Evolutionary conservation across 2,888 invertebrate genomes (phyloP), one percentile per base, ranked within the genome.

Genomic region (Mythimna albipuncta): DNA sequence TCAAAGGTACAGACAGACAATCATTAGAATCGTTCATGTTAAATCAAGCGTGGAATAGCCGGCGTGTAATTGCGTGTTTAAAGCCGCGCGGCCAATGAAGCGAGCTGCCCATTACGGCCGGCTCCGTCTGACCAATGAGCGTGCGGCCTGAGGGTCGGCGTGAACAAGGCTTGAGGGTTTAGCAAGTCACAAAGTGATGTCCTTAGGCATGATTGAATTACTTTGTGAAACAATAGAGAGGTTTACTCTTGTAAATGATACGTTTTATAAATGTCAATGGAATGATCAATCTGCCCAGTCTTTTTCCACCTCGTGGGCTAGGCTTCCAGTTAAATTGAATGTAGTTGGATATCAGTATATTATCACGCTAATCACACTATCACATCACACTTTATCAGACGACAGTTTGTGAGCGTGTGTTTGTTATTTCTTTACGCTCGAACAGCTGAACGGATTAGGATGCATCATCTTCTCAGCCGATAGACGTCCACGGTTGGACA

Each of bases 41-140:
- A 58, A 81, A 74, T 78, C 82, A 78, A 69, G 82, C 69, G 35
- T 57, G 21, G 32, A 64, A 65, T 78, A 74, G 66, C 64, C 21
- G 64, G 69, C 69, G 82, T 74, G 50, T 81, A 81, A 81, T 70
- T 57, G 67, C 41, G 69, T 69, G 81, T 66, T 72, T 64, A 81
- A 78, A 81, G 67, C 69, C 74, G n/a, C 32, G 73, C 11, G 26
- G 16, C 54, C 69, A 81, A 65, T 78, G 82, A 81, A 61, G 80
- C 78, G 78, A 70, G 78, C 32, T 9, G 13, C 57, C 54, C 69
- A 64, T 70, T 81, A 69, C 57, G 50, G 68, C 55, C 54, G 72
- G 66, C 57, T 66, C 65, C 38, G 61, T 32, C 68, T 67, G 69
- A 50, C 67, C 80, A 78, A 41, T 67, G 82, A 73, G 82, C 78